A percentile compares a stretch with the other conserved stretches of the same genome.
phyloP scores from a whole-genome alignment of 2,888 invertebrate species.

The Hemaris fuciformis region DNA sequence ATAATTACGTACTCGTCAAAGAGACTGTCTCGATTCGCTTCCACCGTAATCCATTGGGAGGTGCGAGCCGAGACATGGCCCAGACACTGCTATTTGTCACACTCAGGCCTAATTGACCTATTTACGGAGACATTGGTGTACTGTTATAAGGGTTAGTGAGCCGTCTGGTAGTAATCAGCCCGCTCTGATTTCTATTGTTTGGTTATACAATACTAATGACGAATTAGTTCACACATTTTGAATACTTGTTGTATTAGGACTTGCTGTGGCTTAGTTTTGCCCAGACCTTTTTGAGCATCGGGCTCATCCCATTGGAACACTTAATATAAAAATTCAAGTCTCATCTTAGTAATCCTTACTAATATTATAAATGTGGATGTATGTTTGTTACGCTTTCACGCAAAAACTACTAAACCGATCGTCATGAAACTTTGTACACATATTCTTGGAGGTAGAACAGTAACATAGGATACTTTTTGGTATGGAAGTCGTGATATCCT shows the following conservation, averaged over 20 bases:
- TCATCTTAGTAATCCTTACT: too few species aligned
- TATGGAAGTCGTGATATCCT: too few species aligned
- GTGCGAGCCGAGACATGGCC: not conserved
- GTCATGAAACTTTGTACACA: too few species aligned
- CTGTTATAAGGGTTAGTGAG: slow-evolving; percentile 5
- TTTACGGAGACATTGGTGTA: not conserved
- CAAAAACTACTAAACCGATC: too few species aligned
- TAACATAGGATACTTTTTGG: too few species aligned
- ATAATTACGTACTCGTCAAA: not conserved
- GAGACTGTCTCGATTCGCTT: not conserved
- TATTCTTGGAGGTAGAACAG: too few species aligned
- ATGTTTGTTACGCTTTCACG: too few species aligned
- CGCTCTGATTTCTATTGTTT: not conserved
- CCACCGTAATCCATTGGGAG: not conserved
- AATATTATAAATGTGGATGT: too few species aligned
- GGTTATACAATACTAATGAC: not conserved
- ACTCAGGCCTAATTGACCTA: not conserved
- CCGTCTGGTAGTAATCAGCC: not conserved
- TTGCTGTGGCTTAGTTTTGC: too few species aligned
- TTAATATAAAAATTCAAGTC: too few species aligned
- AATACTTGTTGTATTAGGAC: not conserved
- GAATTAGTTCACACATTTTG: not conserved
- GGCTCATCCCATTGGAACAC: too few species aligned
- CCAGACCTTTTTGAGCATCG: too few species aligned
- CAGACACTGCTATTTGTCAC: slow-evolving; percentile 7